Conservation (phyloP, 2,888 invertebrate genomes). For the Chironomus tentans region DNA sequence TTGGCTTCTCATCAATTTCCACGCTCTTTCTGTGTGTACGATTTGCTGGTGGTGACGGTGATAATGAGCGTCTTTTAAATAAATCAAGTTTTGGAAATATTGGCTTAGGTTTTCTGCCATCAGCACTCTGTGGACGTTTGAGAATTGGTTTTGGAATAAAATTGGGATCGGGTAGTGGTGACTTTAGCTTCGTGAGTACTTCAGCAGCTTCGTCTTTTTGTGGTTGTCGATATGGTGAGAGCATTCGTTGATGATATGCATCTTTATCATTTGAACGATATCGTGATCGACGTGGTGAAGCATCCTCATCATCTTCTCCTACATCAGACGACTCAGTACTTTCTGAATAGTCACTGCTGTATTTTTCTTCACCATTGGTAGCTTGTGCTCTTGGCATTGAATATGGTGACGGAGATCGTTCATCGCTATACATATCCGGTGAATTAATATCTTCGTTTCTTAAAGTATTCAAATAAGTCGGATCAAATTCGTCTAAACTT, state of each 20-base stretch:
- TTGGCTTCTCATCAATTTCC: slow-evolving; percentile 30
- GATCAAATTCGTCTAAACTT: slow-evolving; percentile 34
- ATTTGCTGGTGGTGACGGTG: slow-evolving; percentile 29
- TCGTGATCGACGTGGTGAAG: slow-evolving; percentile 3
- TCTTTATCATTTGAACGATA: slow-evolving; percentile 48
- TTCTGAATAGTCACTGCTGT: slow-evolving; percentile 54
- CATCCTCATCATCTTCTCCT: slow-evolving; percentile 9
- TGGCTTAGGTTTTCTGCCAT: slow-evolving; percentile 33
- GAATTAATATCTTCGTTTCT: slow-evolving; percentile 10
- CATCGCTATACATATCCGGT: background rate
- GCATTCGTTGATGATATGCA: slow-evolving; percentile 57
- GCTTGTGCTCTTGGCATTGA: background rate
- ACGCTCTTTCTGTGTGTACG: slow-evolving; percentile 28
- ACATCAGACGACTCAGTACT: slow-evolving; percentile 50
- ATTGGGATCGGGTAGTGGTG: slow-evolving; percentile 58
- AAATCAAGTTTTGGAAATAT: slow-evolving; percentile 30
- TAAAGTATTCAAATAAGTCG: slow-evolving; percentile 32
- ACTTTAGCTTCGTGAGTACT: slow-evolving; percentile 49
- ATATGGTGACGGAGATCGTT: background rate
- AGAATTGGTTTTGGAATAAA: slow-evolving; percentile 71
- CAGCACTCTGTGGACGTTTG: slow-evolving; percentile 49
- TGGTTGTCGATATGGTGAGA: slow-evolving; percentile 39
- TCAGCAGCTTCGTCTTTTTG: slow-evolving; percentile 49
- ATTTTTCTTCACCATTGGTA: slow-evolving; percentile 34
- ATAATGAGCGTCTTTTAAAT: slow-evolving; percentile 28